Evolutionary conservation across 2,888 invertebrate genomes (phyloP).

Genomic region (Pteria penguin): DNA sequence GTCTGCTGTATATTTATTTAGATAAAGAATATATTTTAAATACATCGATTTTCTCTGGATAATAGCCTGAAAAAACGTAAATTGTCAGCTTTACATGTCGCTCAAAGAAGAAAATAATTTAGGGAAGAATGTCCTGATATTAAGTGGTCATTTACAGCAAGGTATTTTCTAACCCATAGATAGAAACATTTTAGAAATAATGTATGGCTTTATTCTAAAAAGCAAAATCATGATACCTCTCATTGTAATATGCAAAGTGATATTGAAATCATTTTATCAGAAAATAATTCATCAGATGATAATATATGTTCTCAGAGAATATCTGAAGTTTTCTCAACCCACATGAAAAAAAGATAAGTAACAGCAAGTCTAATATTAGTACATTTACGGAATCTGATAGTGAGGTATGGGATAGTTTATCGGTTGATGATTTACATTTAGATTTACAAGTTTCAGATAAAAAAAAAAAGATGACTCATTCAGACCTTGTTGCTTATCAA

Average conservation of each 20-base stretch:
- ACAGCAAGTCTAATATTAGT: background rate
- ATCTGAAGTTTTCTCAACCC: background rate
- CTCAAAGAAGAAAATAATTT: conserved; percentile 1
- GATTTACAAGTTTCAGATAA: background rate
- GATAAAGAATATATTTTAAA: no score
- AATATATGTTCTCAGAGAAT: background rate
- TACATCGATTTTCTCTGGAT: no score
- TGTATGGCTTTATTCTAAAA: background rate
- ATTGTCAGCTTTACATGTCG: background rate
- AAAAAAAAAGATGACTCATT: background rate
- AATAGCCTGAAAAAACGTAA: background rate
- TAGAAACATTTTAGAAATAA: background rate
- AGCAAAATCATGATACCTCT: background rate
- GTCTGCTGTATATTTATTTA: no score
- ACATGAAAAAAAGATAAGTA: background rate
- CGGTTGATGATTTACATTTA: background rate
- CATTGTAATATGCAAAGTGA: background rate
- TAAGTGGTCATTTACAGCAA: background rate
- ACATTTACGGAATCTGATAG: background rate
- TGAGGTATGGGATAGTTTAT: background rate
- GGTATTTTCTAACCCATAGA: background rate
- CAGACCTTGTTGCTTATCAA: background rate
- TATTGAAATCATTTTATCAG: background rate
- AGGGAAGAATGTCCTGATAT: background rate
- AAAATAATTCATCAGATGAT: background rate